Percentiles rank a stretch among this genome's conserved stretches.
Conservation (phyloP, 2,888 invertebrate genomes). For the Tridacna crocea region DNA sequence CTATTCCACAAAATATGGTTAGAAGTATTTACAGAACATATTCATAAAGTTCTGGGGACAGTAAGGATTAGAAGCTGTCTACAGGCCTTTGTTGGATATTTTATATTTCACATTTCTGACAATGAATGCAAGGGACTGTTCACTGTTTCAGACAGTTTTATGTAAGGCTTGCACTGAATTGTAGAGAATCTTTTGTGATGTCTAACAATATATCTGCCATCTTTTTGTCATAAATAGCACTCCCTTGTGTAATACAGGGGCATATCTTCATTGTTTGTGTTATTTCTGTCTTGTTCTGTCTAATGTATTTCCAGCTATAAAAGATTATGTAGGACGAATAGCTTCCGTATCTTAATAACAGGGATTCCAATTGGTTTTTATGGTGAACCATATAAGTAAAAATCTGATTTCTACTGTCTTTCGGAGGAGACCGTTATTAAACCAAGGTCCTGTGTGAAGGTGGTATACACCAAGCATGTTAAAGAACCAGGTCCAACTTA, state of each 20-base stretch:
- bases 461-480: too few species aligned
- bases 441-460: too few species aligned
- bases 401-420: not conserved
- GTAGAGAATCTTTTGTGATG: conserved; percentile 27
- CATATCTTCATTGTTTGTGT: conserved; percentile 10
- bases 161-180: conserved; percentile 16
- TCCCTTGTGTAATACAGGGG: conserved; percentile 20
- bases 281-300: conserved; percentile 3
- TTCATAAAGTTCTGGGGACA: too few species aligned
- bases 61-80: too few species aligned
- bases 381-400: not conserved
- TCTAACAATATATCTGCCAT: conserved; percentile 43
- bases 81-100: too few species aligned
- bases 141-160: conserved; percentile 6
- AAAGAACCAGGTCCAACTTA: too few species aligned
- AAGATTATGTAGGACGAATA: conserved; percentile 15
- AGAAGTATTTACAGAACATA: too few species aligned
- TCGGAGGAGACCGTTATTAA: too few species aligned
- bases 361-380: conserved; percentile 14
- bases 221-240: conserved; percentile 27
- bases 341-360: conserved; percentile 2
- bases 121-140: too few species aligned
- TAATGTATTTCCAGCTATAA: conserved; percentile 35
- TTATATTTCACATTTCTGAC: too few species aligned
- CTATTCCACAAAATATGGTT: too few species aligned